Evolutionary conservation across 2,888 invertebrate genomes (phyloP).

Genomic region (Callimorpha dominula): DNA sequence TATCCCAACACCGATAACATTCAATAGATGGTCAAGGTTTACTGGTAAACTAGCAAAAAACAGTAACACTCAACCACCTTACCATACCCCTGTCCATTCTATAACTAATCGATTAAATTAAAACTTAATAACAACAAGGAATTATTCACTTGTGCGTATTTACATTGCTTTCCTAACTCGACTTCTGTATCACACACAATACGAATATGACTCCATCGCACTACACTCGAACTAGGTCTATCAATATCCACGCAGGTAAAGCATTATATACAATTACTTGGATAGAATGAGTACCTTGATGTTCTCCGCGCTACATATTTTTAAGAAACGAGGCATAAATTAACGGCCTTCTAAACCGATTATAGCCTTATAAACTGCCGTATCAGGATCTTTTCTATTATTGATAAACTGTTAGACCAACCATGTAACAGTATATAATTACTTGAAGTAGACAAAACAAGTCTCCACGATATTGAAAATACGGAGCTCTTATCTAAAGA

Average conservation of each 20-base stretch:
- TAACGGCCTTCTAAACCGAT: no score
- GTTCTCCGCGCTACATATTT: no score
- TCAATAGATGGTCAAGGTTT: background rate
- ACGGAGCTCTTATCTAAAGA: background rate
- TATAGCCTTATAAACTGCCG: no score
- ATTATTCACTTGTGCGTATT: constrained; percentile 1
- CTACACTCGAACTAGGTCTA: background rate
- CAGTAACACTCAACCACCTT: background rate
- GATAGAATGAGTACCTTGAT: background rate
- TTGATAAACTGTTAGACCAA: background rate
- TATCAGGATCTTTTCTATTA: background rate
- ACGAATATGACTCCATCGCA: background rate
- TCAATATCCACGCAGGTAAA: background rate
- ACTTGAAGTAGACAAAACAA: background rate
- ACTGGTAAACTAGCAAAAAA: background rate
- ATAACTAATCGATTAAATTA: background rate
- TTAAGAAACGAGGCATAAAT: no score
- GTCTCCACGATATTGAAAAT: background rate
- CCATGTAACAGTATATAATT: background rate
- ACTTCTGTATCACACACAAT: background rate
- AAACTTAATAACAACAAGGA: background rate
- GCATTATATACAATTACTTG: background rate
- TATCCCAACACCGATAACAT: background rate
- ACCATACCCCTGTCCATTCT: background rate
- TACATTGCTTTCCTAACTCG: background rate